Evolutionary conservation across 2,797 vertebrate species (phyloP).

Genomic region (Onychomys torridus): DNA sequence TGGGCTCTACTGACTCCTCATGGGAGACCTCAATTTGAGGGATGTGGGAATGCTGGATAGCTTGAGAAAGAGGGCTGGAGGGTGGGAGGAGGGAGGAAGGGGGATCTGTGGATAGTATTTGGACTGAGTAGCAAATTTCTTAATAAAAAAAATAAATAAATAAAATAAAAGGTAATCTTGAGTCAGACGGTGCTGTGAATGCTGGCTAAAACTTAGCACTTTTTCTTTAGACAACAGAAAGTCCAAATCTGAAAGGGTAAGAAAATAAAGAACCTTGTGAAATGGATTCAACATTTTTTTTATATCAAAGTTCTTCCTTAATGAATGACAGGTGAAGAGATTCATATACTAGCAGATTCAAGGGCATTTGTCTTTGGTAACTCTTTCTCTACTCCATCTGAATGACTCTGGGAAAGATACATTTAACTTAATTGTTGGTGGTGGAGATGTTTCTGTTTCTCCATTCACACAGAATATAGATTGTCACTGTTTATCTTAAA

Average conservation of each 20-base stretch:
- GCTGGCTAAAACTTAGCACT: not conserved
- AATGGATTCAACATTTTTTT: slow-evolving; percentile 51
- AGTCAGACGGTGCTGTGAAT: not conserved
- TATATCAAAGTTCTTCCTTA: slow-evolving; percentile 6
- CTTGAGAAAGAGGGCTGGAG: too few relatives aligned
- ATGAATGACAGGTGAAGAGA: slow-evolving; percentile 1
- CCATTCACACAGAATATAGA: not conserved
- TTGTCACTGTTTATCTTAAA: not conserved
- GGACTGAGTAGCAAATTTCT: too few relatives aligned
- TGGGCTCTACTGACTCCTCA: too few relatives aligned
- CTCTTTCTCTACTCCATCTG: not conserved
- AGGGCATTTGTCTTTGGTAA: not conserved
- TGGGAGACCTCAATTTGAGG: too few relatives aligned
- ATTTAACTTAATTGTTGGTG: not conserved
- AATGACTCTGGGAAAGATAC: not conserved
- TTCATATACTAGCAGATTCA: not conserved
- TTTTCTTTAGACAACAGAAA: slow-evolving; percentile 17
- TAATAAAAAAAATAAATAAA: too few relatives aligned
- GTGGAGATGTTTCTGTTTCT: not conserved
- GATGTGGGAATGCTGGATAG: too few relatives aligned
- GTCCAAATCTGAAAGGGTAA: not conserved
- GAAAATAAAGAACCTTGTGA: not conserved
- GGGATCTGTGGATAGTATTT: too few relatives aligned
- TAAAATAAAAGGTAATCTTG: not conserved
- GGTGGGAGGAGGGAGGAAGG: too few relatives aligned